phyloP scores from a whole-genome alignment of 2,113 vertebrate genomes.

The Epinephelus cyanopodus region DNA sequence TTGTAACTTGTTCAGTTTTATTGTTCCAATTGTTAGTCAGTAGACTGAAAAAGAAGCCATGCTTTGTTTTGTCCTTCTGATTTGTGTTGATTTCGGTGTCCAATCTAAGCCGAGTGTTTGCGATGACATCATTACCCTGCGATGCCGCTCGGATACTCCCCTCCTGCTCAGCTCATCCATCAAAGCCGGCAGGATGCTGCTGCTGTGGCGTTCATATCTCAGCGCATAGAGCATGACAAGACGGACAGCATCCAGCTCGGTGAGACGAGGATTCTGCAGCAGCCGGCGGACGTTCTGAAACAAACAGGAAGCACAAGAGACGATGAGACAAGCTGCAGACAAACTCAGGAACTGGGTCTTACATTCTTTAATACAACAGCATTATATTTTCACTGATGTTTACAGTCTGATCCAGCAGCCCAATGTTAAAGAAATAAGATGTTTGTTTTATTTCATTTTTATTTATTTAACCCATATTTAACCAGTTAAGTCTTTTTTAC shows the following conservation, averaged over 20 bases:
- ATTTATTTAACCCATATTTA: no score
- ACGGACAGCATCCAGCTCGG: constrained; percentile 89
- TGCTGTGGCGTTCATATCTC: constrained; percentile 94
- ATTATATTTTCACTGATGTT: no score
- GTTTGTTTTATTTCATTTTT: no score
- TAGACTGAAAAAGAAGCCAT: no score
- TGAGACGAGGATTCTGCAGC: constrained; percentile 90
- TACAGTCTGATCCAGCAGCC: no score
- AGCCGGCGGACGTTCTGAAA: constrained; percentile 90
- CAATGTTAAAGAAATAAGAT: no score
- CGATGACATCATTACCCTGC: constrained; percentile 82
- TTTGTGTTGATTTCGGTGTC: not conserved
- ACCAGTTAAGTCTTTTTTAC: no score
- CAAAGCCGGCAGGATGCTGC: constrained; percentile 87
- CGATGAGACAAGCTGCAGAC: not conserved
- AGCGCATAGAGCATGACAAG: constrained; percentile 96
- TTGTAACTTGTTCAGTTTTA: no score
- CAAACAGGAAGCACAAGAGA: not conserved
- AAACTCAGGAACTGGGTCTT: no score
- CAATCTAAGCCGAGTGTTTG: not conserved
- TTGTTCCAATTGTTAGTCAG: no score
- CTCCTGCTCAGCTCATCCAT: constrained; percentile 87
- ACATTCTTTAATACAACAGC: no score
- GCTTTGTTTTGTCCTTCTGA: no score
- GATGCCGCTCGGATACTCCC: constrained; percentile 89